phyloP scores from a whole-genome alignment of 2,113 vertebrate species.

The Cygnus atratus region DNA sequence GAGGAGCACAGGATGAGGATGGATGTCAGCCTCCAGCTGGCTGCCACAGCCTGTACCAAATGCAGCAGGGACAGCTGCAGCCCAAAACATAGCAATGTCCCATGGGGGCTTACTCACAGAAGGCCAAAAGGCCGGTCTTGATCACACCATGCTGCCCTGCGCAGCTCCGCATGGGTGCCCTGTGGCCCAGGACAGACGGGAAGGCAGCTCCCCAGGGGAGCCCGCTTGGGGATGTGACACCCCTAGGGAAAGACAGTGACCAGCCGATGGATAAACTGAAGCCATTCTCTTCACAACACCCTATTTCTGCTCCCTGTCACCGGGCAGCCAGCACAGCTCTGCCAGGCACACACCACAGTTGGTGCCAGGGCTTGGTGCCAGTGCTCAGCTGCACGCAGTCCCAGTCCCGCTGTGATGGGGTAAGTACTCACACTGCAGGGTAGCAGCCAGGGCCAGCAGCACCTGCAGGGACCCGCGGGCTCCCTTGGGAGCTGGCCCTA shows the following conservation, averaged over 20 bases:
- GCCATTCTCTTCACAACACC: background rate
- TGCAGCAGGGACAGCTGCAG: too few species aligned
- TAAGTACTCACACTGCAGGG: rapidly evolving
- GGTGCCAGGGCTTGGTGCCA: background rate
- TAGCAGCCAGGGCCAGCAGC: background rate
- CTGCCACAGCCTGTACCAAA: too few species aligned
- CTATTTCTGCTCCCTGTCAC: too few species aligned
- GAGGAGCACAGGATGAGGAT: too few species aligned
- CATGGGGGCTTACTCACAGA: background rate
- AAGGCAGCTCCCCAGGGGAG: too few species aligned
- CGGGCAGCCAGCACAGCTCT: too few species aligned
- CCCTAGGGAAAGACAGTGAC: background rate
- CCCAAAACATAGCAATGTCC: background rate
- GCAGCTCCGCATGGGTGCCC: background rate
- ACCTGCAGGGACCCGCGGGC: rapidly evolving
- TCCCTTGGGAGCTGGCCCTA: background rate
- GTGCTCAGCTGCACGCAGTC: background rate
- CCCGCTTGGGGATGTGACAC: background rate
- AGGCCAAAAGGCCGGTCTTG: background rate
- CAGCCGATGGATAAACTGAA: background rate
- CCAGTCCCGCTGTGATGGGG: background rate
- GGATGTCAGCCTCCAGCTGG: too few species aligned
- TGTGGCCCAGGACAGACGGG: background rate
- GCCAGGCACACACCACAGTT: too few species aligned
- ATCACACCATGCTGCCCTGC: too few species aligned